Base-by-base conservation (phyloP, 2,797 vertebrate genomes). In the Poecile montanus region DNA sequence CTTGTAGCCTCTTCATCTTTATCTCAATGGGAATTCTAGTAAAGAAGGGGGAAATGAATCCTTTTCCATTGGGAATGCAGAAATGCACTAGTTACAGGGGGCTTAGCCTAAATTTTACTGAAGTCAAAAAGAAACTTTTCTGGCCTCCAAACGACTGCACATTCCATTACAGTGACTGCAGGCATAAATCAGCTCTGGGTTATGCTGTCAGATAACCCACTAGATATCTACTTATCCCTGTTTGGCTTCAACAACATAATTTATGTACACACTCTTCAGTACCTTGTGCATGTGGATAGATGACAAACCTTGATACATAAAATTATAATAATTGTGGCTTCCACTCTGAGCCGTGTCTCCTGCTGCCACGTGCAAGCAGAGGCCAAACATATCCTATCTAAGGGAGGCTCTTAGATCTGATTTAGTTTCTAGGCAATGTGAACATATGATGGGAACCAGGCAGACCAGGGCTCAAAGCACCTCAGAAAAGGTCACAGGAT, bases 91-190 rank as follows among this genome's bases (percentile, higher is more conserved):
- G n/a, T 88, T 92, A 67, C 0, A 6, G 7, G 42, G 29, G 51
- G 34, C 45, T 94, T 86, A 92, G 65, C 56, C 71, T 78, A 67
- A 70, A 70, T 84, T 81, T 84, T 56, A 78, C 66, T 76, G 73
- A 93, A 93, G 58, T 79, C 17, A 67, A n/a, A 92, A 95, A 83
- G 50, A 92, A 88, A 50, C 48, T 86, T 81, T 63, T 40, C 79
- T 90, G 85, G 79, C 79, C 67, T 88, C 67, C 56, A 66, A 88
- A 78, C 63, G 84, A 96, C 77, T 86, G 73, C 36, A 70, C 92
- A 90, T 96, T 96, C 92, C 92, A 78, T 75, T 84, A 23, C 51
- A 89, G 92, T 91, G 85, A 90, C 88, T 67, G 56, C 56, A 78
- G 67, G 61, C 83, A 77, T 85, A 93, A 94, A 97, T 90, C 67